Percentiles rank a stretch among this genome's conserved stretches.
phyloP scores from a whole-genome alignment of 2,797 vertebrate genomes.

The Acropternis orthonyx region DNA sequence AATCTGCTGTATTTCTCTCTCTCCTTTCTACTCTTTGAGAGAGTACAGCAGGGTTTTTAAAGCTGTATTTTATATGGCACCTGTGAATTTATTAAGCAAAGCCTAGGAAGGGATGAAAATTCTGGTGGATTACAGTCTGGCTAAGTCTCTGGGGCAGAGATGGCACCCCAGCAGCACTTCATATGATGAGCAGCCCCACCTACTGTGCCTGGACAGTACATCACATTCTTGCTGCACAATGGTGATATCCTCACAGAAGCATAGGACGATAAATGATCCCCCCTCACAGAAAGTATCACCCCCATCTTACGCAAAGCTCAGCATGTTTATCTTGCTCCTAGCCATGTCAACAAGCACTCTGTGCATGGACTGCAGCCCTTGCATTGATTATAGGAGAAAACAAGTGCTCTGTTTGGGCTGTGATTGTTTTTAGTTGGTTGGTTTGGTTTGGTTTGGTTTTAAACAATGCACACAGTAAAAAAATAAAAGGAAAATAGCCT shows the following conservation, averaged over 20 bases:
- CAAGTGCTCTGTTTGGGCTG: not conserved
- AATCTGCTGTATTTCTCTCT: not conserved
- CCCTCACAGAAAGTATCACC: not conserved
- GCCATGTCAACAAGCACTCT: not conserved
- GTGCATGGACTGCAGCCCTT: not conserved
- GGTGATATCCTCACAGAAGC: not conserved
- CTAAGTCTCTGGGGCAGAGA: not conserved
- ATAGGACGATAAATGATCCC: not conserved
- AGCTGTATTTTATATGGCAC: not conserved
- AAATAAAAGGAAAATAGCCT: not conserved
- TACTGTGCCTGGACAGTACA: not conserved
- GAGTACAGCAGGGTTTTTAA: not conserved
- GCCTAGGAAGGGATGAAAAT: too few relatives aligned
- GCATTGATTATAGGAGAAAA: not conserved
- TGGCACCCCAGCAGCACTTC: not conserved
- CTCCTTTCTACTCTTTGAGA: not conserved
- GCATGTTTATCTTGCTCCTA: not conserved
- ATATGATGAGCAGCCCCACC: not conserved
- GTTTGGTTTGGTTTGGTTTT: not conserved
- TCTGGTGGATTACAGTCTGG: too few relatives aligned
- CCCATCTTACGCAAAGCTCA: not conserved
- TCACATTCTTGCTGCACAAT: not conserved
- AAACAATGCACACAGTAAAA: not conserved
- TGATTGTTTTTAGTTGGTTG: too few relatives aligned
- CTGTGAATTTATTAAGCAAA: too few relatives aligned